A percentile compares a stretch with the other conserved stretches of the same genome.
Evolutionary conservation across 2,113 vertebrate species (phyloP).

Genomic region (Phycodurus eques): DNA sequence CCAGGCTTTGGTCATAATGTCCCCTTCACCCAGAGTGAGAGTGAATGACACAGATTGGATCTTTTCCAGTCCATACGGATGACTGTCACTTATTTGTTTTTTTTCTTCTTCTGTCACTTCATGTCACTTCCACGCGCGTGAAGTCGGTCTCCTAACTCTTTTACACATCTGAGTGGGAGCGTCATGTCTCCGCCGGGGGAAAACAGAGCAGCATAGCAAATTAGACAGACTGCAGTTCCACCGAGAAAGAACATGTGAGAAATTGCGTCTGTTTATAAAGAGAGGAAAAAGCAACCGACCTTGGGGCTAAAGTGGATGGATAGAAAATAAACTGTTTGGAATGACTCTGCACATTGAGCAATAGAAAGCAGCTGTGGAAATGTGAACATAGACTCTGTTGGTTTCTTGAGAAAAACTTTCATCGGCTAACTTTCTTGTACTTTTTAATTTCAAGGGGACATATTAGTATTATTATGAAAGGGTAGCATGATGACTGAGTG

Average conservation of each 20-base stretch:
- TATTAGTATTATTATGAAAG: background rate
- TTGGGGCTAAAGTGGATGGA: conserved; percentile 70
- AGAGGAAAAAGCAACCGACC: conserved; percentile 58
- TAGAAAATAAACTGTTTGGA: conserved; percentile 80
- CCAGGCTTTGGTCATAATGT: conserved; percentile 62
- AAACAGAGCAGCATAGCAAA: conserved; percentile 47
- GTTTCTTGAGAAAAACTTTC: conserved; percentile 67
- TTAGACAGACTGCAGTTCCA: conserved; percentile 48
- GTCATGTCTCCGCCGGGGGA: conserved; percentile 45
- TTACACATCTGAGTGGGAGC: conserved; percentile 38
- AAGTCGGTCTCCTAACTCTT: background rate
- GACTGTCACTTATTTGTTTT: background rate
- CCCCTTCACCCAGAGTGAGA: conserved; percentile 42
- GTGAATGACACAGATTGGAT: conserved; percentile 2
- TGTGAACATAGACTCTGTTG: conserved; percentile 45
- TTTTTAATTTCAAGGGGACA: background rate
- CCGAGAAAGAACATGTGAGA: conserved; percentile 55
- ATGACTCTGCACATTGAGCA: conserved; percentile 73
- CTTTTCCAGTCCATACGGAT: conserved; percentile 1
- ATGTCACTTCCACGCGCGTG: conserved; percentile 8
- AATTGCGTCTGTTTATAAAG: conserved; percentile 55
- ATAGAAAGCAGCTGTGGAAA: conserved; percentile 76
- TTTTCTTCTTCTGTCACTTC: conserved; percentile 5
- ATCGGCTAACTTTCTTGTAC: conserved; percentile 37
- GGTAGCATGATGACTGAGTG: background rate